These are phyloP conservation scores for Rhyzopertha dominica DNA, from an alignment of 1,140 invertebrate genomes.

Conservation along the genomic window DNA sequence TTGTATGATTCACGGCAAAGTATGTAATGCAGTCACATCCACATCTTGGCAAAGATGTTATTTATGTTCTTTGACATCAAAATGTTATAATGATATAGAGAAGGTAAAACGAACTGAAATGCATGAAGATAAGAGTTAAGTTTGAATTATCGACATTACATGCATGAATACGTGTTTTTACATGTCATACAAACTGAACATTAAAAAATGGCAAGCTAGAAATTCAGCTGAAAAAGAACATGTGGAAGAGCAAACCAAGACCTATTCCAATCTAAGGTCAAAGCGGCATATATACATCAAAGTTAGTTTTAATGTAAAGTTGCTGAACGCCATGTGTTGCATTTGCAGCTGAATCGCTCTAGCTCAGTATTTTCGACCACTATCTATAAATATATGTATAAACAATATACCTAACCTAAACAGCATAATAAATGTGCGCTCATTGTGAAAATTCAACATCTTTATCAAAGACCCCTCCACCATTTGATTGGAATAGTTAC, in stretches of 20 bases:
- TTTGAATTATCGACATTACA: conserved; percentile 13
- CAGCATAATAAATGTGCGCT: too few relatives aligned
- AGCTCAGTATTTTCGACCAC: too few relatives aligned
- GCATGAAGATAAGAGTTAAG: conserved; percentile 1
- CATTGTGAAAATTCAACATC: too few relatives aligned
- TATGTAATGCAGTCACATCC: conserved; percentile 14
- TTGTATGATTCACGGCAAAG: conserved; percentile 9
- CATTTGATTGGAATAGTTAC: too few relatives aligned
- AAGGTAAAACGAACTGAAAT: neutral
- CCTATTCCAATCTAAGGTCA: too few relatives aligned
- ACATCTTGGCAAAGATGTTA: conserved; percentile 12
- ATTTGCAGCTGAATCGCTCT: too few relatives aligned
- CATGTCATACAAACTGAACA: conserved; percentile 8
- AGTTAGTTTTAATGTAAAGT: too few relatives aligned
- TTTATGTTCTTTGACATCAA: conserved; percentile 13
- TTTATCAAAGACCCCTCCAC: too few relatives aligned
- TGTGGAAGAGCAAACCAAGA: conserved; percentile 1
- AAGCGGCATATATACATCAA: too few relatives aligned
- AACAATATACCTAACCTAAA: too few relatives aligned
- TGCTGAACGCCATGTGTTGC: too few relatives aligned
- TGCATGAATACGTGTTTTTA: conserved; percentile 12
- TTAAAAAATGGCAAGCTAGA: conserved; percentile 12
- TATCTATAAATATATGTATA: too few relatives aligned
- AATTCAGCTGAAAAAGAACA: conserved; percentile 7
- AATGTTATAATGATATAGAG: conserved; percentile 11